These are phyloP conservation scores for Oxyura jamaicensis DNA, from an alignment of 2,113 vertebrate species.

Conservation along the genomic window DNA sequence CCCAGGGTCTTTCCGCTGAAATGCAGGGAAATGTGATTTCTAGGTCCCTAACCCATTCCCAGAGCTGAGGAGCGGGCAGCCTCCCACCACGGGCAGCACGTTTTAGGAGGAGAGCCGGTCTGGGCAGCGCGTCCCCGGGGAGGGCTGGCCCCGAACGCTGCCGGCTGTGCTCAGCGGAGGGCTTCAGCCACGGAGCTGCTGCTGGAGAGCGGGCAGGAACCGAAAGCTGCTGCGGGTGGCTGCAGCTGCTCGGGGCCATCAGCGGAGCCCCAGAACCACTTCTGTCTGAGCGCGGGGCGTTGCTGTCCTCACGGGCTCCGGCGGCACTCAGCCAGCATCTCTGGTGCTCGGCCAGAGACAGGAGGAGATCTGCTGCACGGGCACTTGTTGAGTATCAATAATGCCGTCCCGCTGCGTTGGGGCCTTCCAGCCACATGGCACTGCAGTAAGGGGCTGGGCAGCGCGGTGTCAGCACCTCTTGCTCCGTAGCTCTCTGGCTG, in stretches of 20 bases:
- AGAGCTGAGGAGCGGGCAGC: not conserved
- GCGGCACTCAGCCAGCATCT: not conserved
- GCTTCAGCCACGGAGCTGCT: not conserved
- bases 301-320: not conserved
- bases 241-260: not conserved
- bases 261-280: not conserved
- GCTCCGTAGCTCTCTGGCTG: not conserved
- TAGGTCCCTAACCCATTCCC: not conserved
- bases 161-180: accelerated
- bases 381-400: accelerated
- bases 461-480: accelerated
- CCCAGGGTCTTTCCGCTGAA: not conserved
- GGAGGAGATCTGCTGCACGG: too few species aligned
- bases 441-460: not conserved
- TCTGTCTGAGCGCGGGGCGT: not conserved
- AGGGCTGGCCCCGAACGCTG: not conserved
- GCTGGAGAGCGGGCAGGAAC: not conserved
- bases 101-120: not conserved
- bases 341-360: not conserved
- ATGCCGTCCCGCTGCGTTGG: not conserved
- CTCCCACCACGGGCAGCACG: too few species aligned
- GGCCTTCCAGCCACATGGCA: not conserved
- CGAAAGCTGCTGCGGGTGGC: not conserved
- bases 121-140: not conserved
- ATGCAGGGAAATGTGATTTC: not conserved